A percentile compares a stretch with the other conserved stretches of the same genome.
Evolutionary conservation across 2,113 vertebrate genomes (phyloP).

Genomic region (Bufo bufo): DNA sequence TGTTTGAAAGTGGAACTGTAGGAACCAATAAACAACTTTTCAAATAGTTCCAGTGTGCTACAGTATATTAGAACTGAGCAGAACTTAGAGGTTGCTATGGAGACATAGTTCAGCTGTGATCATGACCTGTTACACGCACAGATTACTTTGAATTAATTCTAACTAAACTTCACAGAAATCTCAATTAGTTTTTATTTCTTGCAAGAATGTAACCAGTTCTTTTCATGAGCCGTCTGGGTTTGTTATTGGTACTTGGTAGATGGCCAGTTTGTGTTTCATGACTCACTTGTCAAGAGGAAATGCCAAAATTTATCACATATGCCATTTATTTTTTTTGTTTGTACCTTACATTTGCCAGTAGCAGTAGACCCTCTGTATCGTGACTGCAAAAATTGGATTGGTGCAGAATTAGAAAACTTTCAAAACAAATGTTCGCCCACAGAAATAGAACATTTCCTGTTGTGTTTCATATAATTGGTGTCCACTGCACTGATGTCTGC

Average conservation of each 20-base stretch:
- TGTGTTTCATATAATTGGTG: neutral
- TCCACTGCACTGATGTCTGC: too few relatives aligned
- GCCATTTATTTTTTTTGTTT: neutral
- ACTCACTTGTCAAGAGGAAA: neutral
- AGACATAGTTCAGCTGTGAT: too few relatives aligned
- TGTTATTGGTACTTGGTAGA: neutral
- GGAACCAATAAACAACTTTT: too few relatives aligned
- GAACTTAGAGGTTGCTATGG: too few relatives aligned
- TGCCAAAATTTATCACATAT: constrained; percentile 2
- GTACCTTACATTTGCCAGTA: neutral
- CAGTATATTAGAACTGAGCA: too few relatives aligned
- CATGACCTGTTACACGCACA: too few relatives aligned
- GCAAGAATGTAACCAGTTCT: neutral
- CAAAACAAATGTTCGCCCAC: neutral
- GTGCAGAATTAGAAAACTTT: neutral
- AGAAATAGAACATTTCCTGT: neutral
- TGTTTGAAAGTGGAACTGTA: too few relatives aligned
- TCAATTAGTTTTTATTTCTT: neutral
- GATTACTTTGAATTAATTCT: neutral
- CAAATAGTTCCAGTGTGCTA: too few relatives aligned
- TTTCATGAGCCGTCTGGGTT: neutral
- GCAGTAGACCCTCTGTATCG: neutral
- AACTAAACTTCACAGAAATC: neutral
- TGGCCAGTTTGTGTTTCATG: neutral
- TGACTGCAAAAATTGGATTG: neutral